These are phyloP conservation scores for Orthonyx spaldingii DNA, from an alignment of 2,113 vertebrate species.

Conservation along the genomic window DNA sequence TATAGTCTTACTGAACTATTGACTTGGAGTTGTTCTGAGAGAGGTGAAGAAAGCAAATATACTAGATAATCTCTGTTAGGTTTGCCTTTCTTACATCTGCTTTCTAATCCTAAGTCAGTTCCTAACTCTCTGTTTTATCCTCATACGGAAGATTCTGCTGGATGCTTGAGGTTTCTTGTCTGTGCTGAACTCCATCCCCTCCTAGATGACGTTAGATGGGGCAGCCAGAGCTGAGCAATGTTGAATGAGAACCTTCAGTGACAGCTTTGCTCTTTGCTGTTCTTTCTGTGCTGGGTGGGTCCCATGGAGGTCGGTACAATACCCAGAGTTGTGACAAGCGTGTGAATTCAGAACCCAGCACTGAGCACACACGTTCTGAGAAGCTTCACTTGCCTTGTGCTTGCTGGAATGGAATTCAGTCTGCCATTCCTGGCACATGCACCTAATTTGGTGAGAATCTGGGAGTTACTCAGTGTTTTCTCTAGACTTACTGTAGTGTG, in stretches of 20 bases:
- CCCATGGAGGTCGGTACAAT: neutral
- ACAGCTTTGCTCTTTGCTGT: neutral
- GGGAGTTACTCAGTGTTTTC: neutral
- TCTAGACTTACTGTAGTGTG: neutral
- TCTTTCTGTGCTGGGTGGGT: neutral
- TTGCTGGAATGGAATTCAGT: neutral
- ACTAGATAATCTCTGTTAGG: neutral
- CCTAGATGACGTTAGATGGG: neutral
- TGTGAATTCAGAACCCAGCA: neutral
- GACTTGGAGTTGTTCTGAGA: neutral
- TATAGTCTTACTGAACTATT: neutral
- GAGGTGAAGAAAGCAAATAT: neutral
- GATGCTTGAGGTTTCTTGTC: neutral
- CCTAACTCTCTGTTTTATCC: neutral
- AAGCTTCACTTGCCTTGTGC: neutral
- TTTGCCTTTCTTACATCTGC: neutral
- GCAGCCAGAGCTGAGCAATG: neutral
- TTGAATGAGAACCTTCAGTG: neutral
- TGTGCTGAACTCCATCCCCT: neutral
- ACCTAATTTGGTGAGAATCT: neutral
- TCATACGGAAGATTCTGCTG: neutral
- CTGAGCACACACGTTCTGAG: rapidly evolving
- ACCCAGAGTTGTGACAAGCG: neutral
- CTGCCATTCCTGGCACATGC: neutral
- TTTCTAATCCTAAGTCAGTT: neutral